Base-by-base conservation (phyloP, 92 coral and sea anemone genomes). In the Siderastrea siderea region DNA sequence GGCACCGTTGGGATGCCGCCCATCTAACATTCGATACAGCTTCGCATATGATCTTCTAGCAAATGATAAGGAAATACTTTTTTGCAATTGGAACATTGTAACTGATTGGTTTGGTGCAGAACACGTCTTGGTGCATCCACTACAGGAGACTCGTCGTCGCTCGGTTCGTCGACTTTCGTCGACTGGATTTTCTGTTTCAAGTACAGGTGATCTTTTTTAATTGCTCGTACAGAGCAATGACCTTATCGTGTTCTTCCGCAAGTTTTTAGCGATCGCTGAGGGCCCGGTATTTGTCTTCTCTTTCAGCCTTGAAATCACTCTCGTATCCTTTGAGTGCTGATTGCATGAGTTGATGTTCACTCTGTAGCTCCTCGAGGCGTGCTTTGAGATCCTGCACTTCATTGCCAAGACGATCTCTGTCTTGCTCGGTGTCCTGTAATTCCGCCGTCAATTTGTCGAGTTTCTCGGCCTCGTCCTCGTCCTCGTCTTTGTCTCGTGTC, bases 401-500 rank as follows among this genome's bases (percentile, higher is more conserved):
- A 6, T 65, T 6, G 0, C 44, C 9, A 43, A 26, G 8, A n/a
- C 44, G 46, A 65, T 19, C 45, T 5, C 9, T 65, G 7, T 65
- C 47, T 65, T 44, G 44, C 17, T n/a, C 17, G 4, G 46, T 44
- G 44, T 65, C 44, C 17, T 65, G 44, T 10, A 65, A 26, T 59
- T 59, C 63, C 11, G 7, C 5, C 70, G 70, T 3, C 70, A 65
- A 6, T 11, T 17, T 46, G 5, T 47, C 13, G 19, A 1, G 26
- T 16, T 6, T 12, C 1, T 71, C 58, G 11, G 47, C 75, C 3
- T 47, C 16, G 50, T 46, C 74, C 4, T 12, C 94, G 68, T 88
- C 96, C 14, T 78, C 87, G 68, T 62, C 44, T 44, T 88, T 93
- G 71, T 68, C 86, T 55, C 75, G 47, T 14, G 82, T 71, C n/a